Base-by-base conservation (phyloP, 2,113 vertebrate species). In the Silurus asotus region DNA sequence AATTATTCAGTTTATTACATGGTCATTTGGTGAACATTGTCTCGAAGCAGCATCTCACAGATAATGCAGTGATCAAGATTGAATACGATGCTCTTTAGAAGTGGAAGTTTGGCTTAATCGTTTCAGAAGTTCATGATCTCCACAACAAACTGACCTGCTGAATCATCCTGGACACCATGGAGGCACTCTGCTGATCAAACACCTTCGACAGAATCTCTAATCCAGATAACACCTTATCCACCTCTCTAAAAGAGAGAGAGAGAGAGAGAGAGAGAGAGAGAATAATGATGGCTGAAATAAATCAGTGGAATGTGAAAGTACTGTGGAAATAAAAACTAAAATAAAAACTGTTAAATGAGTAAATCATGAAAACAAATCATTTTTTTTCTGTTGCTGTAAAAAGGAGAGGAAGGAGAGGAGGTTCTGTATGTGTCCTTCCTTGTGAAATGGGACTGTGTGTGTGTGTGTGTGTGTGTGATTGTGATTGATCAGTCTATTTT, bases 171-270 rank as follows among this genome's bases (percentile, higher is more conserved):
- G 97, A 96, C 74, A 98, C 95, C 95, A 96, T 96, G 76, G 97
- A 95, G 0, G 97, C 96, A 89, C 97, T 98, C 91, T 99, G 97
- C 93, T 98, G 98, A 94, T 99, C 97, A 75, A 99, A 98, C 23
- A 98, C 97, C 92, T 98, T 98, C 25, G 97, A 97, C 80, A 99
- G 94, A 89, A 98, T 98, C 94, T 99, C 98, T 88, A 99, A 93
- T 56, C 98, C 98, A 0, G 96, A 95, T 84, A 99, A 89, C 61
- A 99, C 98, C 83, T 98, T 98, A 93, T 99, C 97, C 91, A 98
- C 97, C 90, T 99, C 97, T 37, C 98, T 99, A 79, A 28, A 9
- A 86, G 67, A 70, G 10, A 58, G 2, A 58, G 10, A 58, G 10
- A 58, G 56, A 58, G 56, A 58, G 56, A 58, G 56, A 58, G 56